Conservation (phyloP, 2,113 vertebrate genomes). For the Hepsetus odoe region DNA sequence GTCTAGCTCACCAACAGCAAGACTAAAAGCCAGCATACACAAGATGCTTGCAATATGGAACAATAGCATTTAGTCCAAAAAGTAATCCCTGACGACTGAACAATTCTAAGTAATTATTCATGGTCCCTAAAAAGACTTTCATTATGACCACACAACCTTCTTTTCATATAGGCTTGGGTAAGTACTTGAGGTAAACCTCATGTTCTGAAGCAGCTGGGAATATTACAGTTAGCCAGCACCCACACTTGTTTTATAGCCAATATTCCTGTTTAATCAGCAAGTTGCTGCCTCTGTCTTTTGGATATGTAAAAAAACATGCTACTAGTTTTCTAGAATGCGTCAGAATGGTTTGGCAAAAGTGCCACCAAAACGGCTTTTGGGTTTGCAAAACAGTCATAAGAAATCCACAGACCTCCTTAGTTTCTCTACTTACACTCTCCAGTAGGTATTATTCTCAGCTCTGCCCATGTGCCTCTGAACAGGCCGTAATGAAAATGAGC, state of each 20-base stretch:
- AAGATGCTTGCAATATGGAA: background rate
- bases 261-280: slow-evolving; percentile 49
- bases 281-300: slow-evolving; percentile 50
- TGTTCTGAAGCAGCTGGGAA: slow-evolving; percentile 35
- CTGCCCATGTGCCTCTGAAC: slow-evolving; percentile 22
- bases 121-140: background rate
- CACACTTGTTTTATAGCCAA: slow-evolving; percentile 46
- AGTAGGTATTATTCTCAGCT: slow-evolving; percentile 44
- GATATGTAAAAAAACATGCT: slow-evolving; percentile 44
- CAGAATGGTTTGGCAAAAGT: slow-evolving; percentile 50
- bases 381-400: slow-evolving; percentile 38
- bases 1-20: background rate
- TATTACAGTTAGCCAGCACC: slow-evolving; percentile 41
- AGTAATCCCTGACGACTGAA: background rate
- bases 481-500: slow-evolving; percentile 48
- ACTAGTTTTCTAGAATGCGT: slow-evolving; percentile 53
- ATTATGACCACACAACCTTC: background rate
- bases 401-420: slow-evolving; percentile 47
- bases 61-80: background rate
- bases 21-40: background rate
- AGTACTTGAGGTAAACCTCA: slow-evolving; percentile 34
- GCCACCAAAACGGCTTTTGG: slow-evolving; percentile 36
- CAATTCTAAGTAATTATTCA: background rate
- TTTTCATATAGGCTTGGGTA: slow-evolving; percentile 34
- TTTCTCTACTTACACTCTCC: slow-evolving; percentile 45